Percentiles rank a stretch among this genome's conserved stretches.
These are phyloP conservation scores for Pseudorectes ferrugineus DNA, from an alignment of 2,113 vertebrate species.

Conservation along the genomic window DNA sequence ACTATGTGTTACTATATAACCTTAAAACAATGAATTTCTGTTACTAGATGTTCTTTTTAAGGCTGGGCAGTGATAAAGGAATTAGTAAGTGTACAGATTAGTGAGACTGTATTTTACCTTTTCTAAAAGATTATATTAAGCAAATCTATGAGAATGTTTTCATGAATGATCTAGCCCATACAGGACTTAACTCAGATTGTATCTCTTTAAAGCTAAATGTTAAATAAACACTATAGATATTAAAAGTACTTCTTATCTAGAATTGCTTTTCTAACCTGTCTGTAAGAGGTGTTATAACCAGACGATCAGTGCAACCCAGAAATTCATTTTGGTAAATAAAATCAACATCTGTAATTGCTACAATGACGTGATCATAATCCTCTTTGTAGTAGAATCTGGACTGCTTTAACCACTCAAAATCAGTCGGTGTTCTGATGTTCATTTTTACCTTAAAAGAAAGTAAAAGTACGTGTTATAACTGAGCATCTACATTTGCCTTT, in stretches of 20 bases:
- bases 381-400: conserved; percentile 89
- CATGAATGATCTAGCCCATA: neutral
- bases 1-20: neutral
- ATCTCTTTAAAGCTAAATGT: neutral
- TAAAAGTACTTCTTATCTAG: neutral
- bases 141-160: neutral
- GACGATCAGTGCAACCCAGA: conserved; percentile 89
- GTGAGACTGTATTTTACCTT: neutral
- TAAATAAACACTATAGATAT: neutral
- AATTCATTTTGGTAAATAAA: conserved; percentile 92
- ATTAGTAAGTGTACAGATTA: neutral
- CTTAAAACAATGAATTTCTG: neutral
- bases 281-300: conserved; percentile 91
- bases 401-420: conserved; percentile 94
- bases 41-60: neutral
- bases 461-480: neutral
- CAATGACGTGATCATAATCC: conserved; percentile 77
- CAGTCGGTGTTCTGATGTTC: conserved; percentile 76
- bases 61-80: neutral
- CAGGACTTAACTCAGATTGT: neutral
- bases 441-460: conserved; percentile 78
- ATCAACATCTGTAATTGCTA: conserved; percentile 89
- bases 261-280: conserved; percentile 75
- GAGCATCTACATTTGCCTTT: neutral
- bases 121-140: neutral